Evolutionary conservation across 2,113 vertebrate species (phyloP), one percentile per base, ranked within the genome.

Genomic region (Chamaetylas fuelleborni): DNA sequence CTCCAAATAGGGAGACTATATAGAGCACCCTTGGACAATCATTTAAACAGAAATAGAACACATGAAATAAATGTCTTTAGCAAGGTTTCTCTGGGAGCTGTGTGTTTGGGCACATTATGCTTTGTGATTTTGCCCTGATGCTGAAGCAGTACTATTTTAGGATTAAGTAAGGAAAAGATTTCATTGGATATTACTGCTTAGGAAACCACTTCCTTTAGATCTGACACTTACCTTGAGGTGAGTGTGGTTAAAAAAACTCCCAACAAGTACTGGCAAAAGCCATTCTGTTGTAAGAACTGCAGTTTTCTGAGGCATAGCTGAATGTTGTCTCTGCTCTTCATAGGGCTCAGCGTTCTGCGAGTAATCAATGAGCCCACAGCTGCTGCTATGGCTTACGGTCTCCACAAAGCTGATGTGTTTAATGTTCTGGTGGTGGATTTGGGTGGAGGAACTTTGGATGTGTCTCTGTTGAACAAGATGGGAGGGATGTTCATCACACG

Each of bases 361-460:
- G 98, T 99, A 18, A 99, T 99, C 95, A 99, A 98, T 19, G 99
- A 99, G 86, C 99, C 99, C 48, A 99, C 99, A 5, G 99, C 99
- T 16, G 99, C 99, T 50, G 99, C 99, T 14, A 99, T 99, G 99
- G 99, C 99, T 17, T 99, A 99, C 19, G 99, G 99, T 20, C 98
- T 99, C 29, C 99, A 99, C 97, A 99, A 99, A 90, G 98, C 93
- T 57, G 98, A 99, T 5, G 99, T 99, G 62, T 98, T 98, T 78
- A 98, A 99, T 13, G 99, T 99, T 85, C 95, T 99, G 95, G 99
- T 99, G 91, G 99, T 99, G 84, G 99, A 99, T 96, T 97, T 99
- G 43, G 99, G 99, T 11, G 99, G 99, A 96, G 99, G 99, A 92
- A 99, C 99, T 8, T 96, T 99, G 73, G 99, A 99, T 8, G 99